These are phyloP conservation scores for Seira sanloemensis DNA, from an alignment of 2,888 invertebrate species.

Conservation along the genomic window DNA sequence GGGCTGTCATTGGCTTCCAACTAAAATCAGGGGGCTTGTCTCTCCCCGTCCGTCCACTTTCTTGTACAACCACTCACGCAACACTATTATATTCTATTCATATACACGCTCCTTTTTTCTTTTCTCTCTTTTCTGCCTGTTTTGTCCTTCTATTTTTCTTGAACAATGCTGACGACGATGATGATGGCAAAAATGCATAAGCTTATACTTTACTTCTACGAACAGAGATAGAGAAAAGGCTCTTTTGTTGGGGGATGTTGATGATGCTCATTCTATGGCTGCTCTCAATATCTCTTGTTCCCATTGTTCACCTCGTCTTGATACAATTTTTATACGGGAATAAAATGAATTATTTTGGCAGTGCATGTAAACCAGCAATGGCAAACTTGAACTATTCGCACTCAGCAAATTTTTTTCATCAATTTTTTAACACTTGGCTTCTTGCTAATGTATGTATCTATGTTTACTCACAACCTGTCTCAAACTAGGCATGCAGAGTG, in stretches of 20 bases:
- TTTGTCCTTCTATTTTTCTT: slow-evolving; percentile 31
- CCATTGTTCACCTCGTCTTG: slow-evolving; percentile 24
- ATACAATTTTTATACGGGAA: slow-evolving; percentile 32
- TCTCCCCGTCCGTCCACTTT: slow-evolving; percentile 63
- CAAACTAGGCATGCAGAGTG: too few species aligned
- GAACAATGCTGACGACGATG: not conserved
- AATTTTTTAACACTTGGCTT: too few species aligned
- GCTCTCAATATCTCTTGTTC: slow-evolving; percentile 6
- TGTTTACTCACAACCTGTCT: too few species aligned
- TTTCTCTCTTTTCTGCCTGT: slow-evolving; percentile 36
- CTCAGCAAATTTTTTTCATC: slow-evolving; percentile 5
- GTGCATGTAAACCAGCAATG: too few species aligned
- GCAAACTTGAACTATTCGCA: too few species aligned
- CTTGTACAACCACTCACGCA: slow-evolving; percentile 64
- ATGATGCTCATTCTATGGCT: slow-evolving; percentile 50
- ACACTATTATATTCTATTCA: slow-evolving; percentile 56
- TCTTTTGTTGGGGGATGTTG: not conserved
- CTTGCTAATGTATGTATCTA: too few species aligned
- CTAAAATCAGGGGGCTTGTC: slow-evolving; percentile 67
- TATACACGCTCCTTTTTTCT: slow-evolving; percentile 32
- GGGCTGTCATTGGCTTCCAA: slow-evolving; percentile 68
- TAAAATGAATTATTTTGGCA: not conserved
- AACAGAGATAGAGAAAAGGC: not conserved
- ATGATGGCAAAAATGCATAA: not conserved
- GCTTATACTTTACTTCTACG: not conserved